Conservation (phyloP, 2,797 vertebrate genomes). For the Chrysolophus pictus region DNA sequence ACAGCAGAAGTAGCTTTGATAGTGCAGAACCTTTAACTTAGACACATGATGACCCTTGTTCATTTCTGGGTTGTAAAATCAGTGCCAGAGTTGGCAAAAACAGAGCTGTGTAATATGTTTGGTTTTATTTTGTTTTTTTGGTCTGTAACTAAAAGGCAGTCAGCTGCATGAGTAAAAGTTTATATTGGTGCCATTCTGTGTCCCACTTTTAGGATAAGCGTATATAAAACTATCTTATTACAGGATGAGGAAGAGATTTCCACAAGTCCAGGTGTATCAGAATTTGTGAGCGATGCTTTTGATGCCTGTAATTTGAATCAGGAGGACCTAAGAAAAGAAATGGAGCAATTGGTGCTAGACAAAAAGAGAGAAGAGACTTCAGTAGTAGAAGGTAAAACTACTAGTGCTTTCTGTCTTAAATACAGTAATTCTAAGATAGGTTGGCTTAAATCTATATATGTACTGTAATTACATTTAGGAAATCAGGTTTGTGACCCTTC, state of each 20-base stretch:
- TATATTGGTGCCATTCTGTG: neutral
- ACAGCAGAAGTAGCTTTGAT: neutral
- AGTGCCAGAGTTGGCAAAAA: constrained; percentile 36
- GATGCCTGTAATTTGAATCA: constrained; percentile 89
- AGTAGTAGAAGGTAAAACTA: constrained; percentile 83
- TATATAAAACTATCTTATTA: constrained; percentile 26
- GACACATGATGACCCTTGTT: neutral
- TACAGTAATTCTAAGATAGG: neutral
- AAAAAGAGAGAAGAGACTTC: constrained; percentile 85
- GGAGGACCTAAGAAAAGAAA: constrained; percentile 95
- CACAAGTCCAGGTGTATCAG: constrained; percentile 93
- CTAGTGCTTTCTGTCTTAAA: neutral
- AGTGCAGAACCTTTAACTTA: neutral
- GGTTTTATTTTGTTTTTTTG: neutral
- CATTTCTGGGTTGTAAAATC: constrained; percentile 13
- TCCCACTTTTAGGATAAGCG: neutral
- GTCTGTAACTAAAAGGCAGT: neutral
- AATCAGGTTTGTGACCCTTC: neutral
- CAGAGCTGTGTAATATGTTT: neutral
- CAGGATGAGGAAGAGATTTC: constrained; percentile 96
- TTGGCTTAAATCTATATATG: neutral
- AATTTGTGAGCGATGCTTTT: constrained; percentile 97
- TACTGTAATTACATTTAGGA: neutral
- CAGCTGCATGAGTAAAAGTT: neutral
- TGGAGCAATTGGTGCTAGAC: constrained; percentile 96